Conservation (phyloP, 2,888 invertebrate species). For the Pardosa pseudoannulata region DNA sequence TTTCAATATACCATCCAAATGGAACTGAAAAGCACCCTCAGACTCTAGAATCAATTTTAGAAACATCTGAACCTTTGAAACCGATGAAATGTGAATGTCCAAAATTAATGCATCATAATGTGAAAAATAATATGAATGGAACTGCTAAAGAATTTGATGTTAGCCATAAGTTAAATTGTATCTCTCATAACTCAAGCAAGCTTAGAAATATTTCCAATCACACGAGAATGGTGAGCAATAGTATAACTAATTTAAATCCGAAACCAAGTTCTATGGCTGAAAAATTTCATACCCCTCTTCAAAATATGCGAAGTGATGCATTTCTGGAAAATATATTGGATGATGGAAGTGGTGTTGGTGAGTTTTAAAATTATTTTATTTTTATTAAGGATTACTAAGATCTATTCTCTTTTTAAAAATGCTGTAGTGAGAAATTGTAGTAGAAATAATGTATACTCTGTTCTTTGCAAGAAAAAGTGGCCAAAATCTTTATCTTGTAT, state of each 20-base stretch:
- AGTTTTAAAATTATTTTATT: too few species aligned
- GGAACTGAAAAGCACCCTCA: constrained; percentile 44
- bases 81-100: constrained; percentile 30
- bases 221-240: not conserved
- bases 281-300: not conserved
- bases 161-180: not conserved
- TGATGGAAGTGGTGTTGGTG: constrained; percentile 20
- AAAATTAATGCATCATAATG: not conserved
- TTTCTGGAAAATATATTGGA: constrained; percentile 18
- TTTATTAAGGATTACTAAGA: too few species aligned
- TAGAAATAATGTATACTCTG: too few species aligned
- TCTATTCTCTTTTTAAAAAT: too few species aligned
- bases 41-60: constrained; percentile 24
- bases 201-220: not conserved
- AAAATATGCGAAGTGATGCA: not conserved
- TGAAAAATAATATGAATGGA: not conserved
- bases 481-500: too few species aligned
- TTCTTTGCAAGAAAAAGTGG: too few species aligned
- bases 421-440: too few species aligned
- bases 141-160: too few species aligned
- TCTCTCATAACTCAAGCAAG: not conserved
- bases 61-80: constrained; percentile 12
- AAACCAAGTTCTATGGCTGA: not conserved
- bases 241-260: not conserved
- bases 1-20: constrained; percentile 42